Percentiles rank a stretch among this genome's conserved stretches.
Conservation (phyloP, 2,797 vertebrate species). For the Poecilia gillii region DNA sequence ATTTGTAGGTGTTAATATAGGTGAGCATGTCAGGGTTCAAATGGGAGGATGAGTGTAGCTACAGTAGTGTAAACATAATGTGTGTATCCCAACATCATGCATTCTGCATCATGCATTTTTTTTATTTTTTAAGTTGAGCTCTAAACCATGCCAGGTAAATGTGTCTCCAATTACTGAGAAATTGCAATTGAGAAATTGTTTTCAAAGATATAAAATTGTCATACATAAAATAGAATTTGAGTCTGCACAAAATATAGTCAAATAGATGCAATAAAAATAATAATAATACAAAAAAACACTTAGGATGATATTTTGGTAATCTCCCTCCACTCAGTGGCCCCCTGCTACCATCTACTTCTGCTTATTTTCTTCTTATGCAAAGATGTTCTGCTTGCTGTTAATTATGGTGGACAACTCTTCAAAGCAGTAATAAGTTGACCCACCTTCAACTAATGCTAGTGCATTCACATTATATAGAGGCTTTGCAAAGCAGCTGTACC, state of each 20-base stretch:
- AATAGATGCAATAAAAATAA: background rate
- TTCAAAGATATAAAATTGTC: background rate
- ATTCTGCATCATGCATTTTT: no score
- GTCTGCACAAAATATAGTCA: background rate
- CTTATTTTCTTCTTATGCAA: background rate
- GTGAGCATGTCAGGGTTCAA: no score
- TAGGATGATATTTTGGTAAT: background rate
- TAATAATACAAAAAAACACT: background rate
- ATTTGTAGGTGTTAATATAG: no score
- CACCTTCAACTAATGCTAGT: background rate
- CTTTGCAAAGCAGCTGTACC: background rate
- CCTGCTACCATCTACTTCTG: background rate
- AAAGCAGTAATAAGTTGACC: background rate
- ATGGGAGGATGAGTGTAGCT: no score
- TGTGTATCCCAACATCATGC: no score
- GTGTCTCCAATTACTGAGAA: no score
- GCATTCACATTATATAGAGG: background rate
- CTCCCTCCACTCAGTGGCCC: background rate
- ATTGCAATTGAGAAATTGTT: no score
- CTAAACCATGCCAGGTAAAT: no score
- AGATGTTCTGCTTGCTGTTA: constrained; percentile 5
- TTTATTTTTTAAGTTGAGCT: no score
- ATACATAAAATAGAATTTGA: background rate
- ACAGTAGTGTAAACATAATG: no score
- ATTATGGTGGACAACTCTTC: constrained; percentile 4